Conservation (phyloP, 2,113 vertebrate species). For the Orycteropus afer region DNA sequence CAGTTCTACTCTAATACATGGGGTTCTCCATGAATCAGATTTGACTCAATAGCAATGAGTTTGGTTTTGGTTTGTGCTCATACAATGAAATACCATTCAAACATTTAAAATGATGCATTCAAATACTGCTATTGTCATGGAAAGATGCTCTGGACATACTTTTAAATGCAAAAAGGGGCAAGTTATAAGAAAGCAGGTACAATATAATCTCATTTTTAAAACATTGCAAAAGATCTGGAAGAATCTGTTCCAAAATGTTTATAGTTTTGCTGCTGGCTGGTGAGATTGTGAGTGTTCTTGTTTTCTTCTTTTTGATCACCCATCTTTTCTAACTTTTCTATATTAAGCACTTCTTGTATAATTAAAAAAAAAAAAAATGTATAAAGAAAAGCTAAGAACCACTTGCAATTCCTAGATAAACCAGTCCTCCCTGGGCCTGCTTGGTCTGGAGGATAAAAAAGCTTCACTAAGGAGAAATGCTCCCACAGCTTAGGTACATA, state of each 20-base stretch:
- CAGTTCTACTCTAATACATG: too few relatives aligned
- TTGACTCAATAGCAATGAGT: neutral
- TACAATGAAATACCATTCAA: neutral
- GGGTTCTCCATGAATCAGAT: neutral
- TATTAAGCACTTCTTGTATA: neutral
- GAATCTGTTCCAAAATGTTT: constrained; percentile 48
- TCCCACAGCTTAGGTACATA: neutral
- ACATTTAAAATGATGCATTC: constrained; percentile 39
- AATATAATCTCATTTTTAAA: neutral
- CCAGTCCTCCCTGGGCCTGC: neutral
- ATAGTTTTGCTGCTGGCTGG: neutral
- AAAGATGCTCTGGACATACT: constrained; percentile 28
- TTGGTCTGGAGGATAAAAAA: neutral
- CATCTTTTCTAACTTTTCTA: neutral
- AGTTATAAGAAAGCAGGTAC: neutral
- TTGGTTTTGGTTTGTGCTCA: neutral
- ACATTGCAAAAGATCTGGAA: neutral
- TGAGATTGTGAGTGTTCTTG: neutral
- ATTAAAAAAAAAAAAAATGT: neutral
- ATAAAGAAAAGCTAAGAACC: constrained; percentile 16
- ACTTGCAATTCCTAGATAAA: constrained; percentile 7
- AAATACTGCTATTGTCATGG: neutral
- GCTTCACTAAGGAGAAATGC: constrained; percentile 5
- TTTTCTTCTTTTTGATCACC: neutral
- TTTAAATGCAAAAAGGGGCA: neutral